Base-by-base conservation (phyloP, 2,888 invertebrate genomes). In the Panzeria rudis region DNA sequence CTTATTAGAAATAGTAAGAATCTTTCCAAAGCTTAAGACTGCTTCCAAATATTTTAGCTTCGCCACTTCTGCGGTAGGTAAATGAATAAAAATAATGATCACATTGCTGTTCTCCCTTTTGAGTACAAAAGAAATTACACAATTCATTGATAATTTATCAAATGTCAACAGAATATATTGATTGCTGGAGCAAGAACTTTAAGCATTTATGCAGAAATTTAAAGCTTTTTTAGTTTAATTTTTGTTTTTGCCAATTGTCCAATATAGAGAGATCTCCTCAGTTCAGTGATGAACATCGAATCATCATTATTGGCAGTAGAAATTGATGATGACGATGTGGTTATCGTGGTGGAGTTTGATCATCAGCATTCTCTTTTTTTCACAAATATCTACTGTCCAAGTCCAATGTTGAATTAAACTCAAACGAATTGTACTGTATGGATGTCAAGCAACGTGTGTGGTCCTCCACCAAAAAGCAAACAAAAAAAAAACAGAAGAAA, bases 91-190 rank as follows among this genome's bases (percentile, higher is more conserved):
- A 15, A 9, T 50, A 61, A 59, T 59, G 73, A 68, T 69, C 50
- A n/a, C 17, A 17, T 35, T 54, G 32, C 23, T 20, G 8, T 23
- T 69, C 9, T 38, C 23, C 23, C 9, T 20, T n/a, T 15, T 29
- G 35, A 69, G 15, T 11, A 52, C 0, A 23, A 17, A 17, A 54
- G 29, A 44, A 38, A 61, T 13, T 62, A 8, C 38, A 5, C 68
- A 69, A 72, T 78, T 83, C 61, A 78, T 77, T 79, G 68, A 69
- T 83, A 62, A 79, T 84, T 84, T 84, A 84, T 80, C 71, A 80
- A 84, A 76, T 72, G 64, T 54, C 73, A 73, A 44, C 47, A 59
- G 47, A 69, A 59, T 17, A 62, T 44, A 77, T 56, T 59, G 52
- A 78, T 59, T 52, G 41, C 35, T 38, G 52, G 11, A 15, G 66